phyloP scores from a whole-genome alignment of 2,113 vertebrate species.

The Suncus etruscus region DNA sequence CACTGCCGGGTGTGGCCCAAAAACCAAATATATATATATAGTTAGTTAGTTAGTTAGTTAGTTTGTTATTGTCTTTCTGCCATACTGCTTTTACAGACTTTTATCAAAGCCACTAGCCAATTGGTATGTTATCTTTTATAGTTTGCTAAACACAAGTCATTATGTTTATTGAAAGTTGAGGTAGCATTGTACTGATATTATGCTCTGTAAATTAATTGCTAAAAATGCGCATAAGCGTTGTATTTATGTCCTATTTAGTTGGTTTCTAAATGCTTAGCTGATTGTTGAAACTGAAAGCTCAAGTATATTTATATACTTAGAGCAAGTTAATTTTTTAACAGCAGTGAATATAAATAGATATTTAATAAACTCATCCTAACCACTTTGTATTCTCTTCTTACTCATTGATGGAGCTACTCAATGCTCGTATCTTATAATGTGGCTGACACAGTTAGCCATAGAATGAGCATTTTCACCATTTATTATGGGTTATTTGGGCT shows the following conservation, averaged over 20 bases:
- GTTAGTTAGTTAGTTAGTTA: no score
- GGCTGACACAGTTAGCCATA: not conserved
- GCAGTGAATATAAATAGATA: not conserved
- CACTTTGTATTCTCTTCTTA: not conserved
- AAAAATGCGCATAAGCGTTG: not conserved
- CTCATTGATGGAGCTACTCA: not conserved
- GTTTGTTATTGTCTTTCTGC: constrained; percentile 5
- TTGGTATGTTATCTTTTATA: not conserved
- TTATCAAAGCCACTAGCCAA: not conserved
- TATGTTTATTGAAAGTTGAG: not conserved
- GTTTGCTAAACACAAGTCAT: not conserved
- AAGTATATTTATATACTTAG: not conserved
- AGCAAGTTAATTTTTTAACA: not conserved
- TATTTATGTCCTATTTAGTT: not conserved
- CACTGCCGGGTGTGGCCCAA: no score
- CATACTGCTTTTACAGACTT: not conserved
- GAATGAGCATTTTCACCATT: not conserved
- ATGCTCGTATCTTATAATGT: not conserved
- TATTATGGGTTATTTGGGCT: not conserved
- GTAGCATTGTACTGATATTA: not conserved
- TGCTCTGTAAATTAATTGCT: not conserved
- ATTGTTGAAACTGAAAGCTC: not conserved
- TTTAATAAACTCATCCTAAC: not conserved
- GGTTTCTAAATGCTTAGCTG: not conserved
- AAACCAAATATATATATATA: no score